Evolutionary conservation across 2,797 vertebrate species (phyloP).

Genomic region (Thaleichthys pacificus): DNA sequence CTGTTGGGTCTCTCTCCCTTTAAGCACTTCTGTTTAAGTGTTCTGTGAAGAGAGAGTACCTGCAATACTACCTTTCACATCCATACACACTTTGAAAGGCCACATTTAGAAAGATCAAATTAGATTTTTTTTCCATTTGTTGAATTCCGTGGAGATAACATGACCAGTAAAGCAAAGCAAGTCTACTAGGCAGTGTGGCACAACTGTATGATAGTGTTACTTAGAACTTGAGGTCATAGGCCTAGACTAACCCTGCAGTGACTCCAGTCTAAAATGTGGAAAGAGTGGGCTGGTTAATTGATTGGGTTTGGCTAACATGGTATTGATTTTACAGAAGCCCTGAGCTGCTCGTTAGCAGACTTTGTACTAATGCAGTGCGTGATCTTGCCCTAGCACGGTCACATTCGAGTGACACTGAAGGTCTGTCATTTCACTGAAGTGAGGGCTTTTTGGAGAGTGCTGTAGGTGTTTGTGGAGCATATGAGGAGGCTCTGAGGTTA

Average conservation of each 20-base stretch:
- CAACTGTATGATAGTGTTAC: neutral
- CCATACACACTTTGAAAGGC: neutral
- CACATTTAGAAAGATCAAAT: neutral
- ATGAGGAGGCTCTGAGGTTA: no score
- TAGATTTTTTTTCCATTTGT: neutral
- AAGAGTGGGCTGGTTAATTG: slow-evolving; percentile 5
- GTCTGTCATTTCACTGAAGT: no score
- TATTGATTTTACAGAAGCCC: neutral
- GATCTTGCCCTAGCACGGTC: neutral
- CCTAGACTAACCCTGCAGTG: neutral
- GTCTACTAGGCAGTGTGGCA: neutral
- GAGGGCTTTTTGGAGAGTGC: no score
- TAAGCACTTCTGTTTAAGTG: neutral
- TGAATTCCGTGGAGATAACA: neutral
- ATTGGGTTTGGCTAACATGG: slow-evolving; percentile 5
- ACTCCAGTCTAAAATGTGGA: slow-evolving; percentile 14
- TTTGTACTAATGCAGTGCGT: neutral
- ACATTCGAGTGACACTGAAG: no score
- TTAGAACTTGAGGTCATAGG: neutral
- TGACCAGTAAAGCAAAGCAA: neutral
- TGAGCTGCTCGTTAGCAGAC: neutral
- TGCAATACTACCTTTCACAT: neutral
- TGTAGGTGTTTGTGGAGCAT: no score
- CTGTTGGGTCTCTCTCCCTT: neutral
- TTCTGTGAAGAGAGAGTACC: neutral